These are phyloP conservation scores for Naso thynnoides DNA, from an alignment of 2,797 vertebrate species.

Conservation along the genomic window DNA sequence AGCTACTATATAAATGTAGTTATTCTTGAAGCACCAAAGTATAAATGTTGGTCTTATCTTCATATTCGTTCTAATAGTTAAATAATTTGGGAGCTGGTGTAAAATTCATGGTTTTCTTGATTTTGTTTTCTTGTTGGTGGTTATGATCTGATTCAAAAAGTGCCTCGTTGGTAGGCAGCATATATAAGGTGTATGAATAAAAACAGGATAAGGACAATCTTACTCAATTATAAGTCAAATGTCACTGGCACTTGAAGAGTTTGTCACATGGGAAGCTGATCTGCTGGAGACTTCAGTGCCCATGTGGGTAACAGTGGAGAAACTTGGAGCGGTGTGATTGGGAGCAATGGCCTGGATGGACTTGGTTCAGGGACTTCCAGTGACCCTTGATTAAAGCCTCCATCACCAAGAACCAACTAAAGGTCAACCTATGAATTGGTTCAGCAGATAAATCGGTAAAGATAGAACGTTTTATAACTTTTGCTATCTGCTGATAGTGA, in stretches of 20 bases:
- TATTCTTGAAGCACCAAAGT: constrained; percentile 23
- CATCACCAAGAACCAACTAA: neutral
- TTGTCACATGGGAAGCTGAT: constrained; percentile 8
- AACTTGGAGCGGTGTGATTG: neutral
- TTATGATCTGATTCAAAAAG: constrained; percentile 1
- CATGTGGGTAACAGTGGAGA: neutral
- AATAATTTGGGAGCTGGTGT: neutral
- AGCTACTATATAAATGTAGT: too few species aligned
- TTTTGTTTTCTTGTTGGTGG: neutral
- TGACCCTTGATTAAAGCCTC: neutral
- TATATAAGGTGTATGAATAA: constrained; percentile 13
- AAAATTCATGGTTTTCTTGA: neutral
- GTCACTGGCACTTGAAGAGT: constrained; percentile 19
- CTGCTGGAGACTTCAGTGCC: constrained; percentile 8
- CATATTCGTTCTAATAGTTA: constrained; percentile 12
- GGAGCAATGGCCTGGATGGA: neutral
- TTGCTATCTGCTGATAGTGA: too few species aligned
- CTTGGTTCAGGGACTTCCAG: neutral
- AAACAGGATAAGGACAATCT: constrained; percentile 22
- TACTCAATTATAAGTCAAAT: neutral
- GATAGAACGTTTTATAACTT: too few species aligned
- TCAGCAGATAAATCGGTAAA: too few species aligned
- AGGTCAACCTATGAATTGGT: neutral
- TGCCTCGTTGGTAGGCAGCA: constrained; percentile 1
- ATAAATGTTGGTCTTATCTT: constrained; percentile 18